phyloP scores from a whole-genome alignment of 2,888 invertebrate genomes.

The Ophion slaviceki region DNA sequence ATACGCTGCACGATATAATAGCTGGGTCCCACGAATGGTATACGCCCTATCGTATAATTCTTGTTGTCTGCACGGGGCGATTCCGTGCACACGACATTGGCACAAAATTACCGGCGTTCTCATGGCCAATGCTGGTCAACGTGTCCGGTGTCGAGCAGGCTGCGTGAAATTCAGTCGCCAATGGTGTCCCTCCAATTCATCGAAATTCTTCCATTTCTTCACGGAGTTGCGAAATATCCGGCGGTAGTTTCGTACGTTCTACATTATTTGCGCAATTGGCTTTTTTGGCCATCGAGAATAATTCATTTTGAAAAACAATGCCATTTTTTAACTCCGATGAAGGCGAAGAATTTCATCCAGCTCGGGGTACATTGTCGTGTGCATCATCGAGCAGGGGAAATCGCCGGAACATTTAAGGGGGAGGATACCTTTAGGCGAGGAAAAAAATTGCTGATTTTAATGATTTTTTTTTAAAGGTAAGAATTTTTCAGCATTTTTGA shows the following conservation, averaged over 20 bases:
- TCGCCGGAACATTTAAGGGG: background rate
- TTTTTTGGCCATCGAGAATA: no score
- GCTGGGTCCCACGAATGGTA: conserved; percentile 30
- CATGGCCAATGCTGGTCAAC: conserved; percentile 18
- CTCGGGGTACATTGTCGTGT: background rate
- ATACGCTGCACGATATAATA: conserved; percentile 32
- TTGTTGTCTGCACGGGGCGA: conserved; percentile 27
- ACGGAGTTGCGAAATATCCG: background rate
- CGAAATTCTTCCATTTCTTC: background rate
- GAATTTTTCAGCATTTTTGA: no score
- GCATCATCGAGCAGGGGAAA: background rate
- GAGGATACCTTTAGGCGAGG: no score
- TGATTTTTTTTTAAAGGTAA: no score
- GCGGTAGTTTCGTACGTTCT: background rate
- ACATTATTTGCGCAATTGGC: no score
- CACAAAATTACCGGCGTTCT: conserved; percentile 49
- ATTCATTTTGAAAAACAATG: no score
- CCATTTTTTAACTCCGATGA: background rate
- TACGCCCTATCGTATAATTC: conserved; percentile 48
- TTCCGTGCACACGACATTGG: conserved; percentile 44
- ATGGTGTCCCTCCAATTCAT: background rate
- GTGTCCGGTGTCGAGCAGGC: conserved; percentile 33
- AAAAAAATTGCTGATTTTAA: no score
- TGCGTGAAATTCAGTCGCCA: conserved; percentile 33
- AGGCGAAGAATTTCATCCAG: no score